Conservation (phyloP, 2,113 vertebrate species). For the Mormyrus iriodes region DNA sequence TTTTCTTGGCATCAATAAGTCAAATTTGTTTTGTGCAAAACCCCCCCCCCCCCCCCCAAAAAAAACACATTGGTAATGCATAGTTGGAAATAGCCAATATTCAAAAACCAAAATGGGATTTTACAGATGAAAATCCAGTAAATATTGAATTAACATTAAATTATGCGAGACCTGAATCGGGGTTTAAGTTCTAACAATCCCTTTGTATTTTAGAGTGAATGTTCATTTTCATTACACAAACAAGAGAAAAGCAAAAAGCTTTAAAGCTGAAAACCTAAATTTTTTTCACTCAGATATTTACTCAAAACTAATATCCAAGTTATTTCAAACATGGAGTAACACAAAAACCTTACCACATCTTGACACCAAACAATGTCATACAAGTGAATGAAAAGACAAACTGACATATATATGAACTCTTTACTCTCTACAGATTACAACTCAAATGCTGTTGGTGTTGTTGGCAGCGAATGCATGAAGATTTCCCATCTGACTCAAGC, state of each 20-base stretch:
- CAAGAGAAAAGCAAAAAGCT: neutral
- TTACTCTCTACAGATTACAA: neutral
- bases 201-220: neutral
- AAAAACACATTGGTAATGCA: neutral
- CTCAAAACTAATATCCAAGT: neutral
- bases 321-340: neutral
- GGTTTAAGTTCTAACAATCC: neutral
- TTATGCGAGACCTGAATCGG: neutral
- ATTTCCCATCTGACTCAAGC: constrained; percentile 97
- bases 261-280: neutral
- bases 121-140: neutral
- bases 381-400: neutral
- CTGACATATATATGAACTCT: neutral
- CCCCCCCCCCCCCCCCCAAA: too few species aligned
- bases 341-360: neutral
- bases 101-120: neutral
- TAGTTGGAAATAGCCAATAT: neutral
- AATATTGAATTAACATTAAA: neutral
- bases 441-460: constrained; percentile 93
- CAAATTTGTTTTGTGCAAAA: too few species aligned
- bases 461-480: constrained; percentile 94
- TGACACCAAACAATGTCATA: neutral
- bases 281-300: neutral
- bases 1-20: too few species aligned
- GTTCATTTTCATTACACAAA: neutral